Evolutionary conservation across 1,140 invertebrate species (phyloP), one percentile per base, ranked within the genome.

Genomic region (Diuraphis noxia): DNA sequence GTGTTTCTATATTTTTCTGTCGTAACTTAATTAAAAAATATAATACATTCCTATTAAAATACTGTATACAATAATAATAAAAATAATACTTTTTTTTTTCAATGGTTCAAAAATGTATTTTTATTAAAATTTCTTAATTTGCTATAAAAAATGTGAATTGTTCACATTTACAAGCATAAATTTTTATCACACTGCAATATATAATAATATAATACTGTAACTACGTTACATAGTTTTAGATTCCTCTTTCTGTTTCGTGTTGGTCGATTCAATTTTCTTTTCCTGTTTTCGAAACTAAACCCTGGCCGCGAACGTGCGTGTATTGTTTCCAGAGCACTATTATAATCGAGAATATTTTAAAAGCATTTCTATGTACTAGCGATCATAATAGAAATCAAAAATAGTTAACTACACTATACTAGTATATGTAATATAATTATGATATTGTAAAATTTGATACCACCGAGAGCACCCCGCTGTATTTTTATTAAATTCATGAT

Each of bases 271-370:
- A 0, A 30, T 36, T 34, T 85, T 85, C n/a, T 85, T 49, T 85
- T 49, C 23, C 38, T 85, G 41, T 38, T 23, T 87, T 52, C 23
- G 23, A 46, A 49, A 36, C 23, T 36, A 21, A 25, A 36, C 17
- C 36, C 2, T 49, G 6, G 52, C 19, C 19, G 7, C 36, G n/a
- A 34, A 85, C 17, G n/a, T 2, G 40, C 13, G 5, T 49, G 34
- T 49, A 52, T 38, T 52, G 34, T 87, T 52, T 87, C 85, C 46
- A 36, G 56, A n/a, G 46, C 17, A 34, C 19, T 52, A 52, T 86
- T 87, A 87, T 40, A 52, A 52, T 19, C 9, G 43, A 49, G 30
- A 46, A 87, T 52, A 87, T 87, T 87, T 87, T 87, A 52, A 87
- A 87, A 87, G 85, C 85, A 87, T 87, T 87, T 52, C 34, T 7